A percentile compares a stretch with the other conserved stretches of the same genome.
phyloP scores from a whole-genome alignment of 2,113 vertebrate genomes.

The Tetrao urogallus region DNA sequence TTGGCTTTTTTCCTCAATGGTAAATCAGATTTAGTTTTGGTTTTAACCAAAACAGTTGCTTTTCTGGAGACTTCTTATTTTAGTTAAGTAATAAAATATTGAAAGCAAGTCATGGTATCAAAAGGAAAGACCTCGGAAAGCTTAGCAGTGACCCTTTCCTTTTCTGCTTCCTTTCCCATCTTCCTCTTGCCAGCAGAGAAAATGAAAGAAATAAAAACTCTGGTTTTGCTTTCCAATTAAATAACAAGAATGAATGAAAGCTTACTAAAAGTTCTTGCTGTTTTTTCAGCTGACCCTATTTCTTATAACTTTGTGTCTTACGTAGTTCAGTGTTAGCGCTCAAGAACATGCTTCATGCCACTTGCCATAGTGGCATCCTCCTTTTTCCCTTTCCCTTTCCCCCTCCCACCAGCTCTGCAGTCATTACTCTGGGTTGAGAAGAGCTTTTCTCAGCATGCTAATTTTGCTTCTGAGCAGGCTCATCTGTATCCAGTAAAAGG shows the following conservation, averaged over 20 bases:
- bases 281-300: background rate
- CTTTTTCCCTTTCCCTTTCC: background rate
- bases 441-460: background rate
- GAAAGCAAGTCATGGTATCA: constrained; percentile 30
- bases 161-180: constrained; percentile 22
- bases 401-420: background rate
- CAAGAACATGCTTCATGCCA: background rate
- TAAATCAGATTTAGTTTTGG: constrained; percentile 34
- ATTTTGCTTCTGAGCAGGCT: background rate
- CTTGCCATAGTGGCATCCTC: background rate
- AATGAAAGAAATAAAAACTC: constrained; percentile 5
- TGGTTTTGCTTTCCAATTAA: constrained; percentile 28
- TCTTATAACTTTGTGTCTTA: background rate
- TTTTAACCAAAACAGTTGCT: constrained; percentile 43
- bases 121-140: constrained; percentile 44
- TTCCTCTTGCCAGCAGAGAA: background rate
- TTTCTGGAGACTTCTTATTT: constrained; percentile 32
- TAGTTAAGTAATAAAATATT: constrained; percentile 36
- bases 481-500: constrained; percentile 3
- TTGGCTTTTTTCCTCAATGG: background rate
- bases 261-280: constrained; percentile 22
- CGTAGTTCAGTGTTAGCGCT: background rate
- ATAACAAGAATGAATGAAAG: background rate
- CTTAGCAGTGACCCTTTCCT: constrained; percentile 26
- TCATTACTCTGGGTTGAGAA: background rate